Base-by-base conservation (phyloP, 2,113 vertebrate genomes). In the Phasianus colchicus region DNA sequence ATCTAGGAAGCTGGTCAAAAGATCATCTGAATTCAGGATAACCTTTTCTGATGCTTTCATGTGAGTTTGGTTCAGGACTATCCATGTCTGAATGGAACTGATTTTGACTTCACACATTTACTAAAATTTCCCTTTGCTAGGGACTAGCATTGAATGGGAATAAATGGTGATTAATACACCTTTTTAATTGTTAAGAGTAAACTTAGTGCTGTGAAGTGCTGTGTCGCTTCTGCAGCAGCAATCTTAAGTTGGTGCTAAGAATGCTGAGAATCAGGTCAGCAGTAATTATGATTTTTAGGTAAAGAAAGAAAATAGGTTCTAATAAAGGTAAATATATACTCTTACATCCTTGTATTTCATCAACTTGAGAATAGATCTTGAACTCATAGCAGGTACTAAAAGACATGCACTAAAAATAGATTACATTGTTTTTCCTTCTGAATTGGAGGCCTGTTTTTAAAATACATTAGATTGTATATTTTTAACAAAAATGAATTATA, bases 381-480 rank as follows among this genome's bases (percentile, higher is more conserved):
- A 91, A 47, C 48, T 70, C 58, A 32, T 85, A 83, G 38, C 30
- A 95, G 34, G 45, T 88, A 74, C 20, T 71, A 86, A 97, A 78
- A 95, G 29, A 60, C 73, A 92, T 11, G 18, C 32, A 29, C 77
- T 97, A 93, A 95, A 97, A 97, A 85, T 73, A 96, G 40, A 89
- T 70, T 3, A 22, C 29, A 58, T 83, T 92, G 36, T 61, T 93
- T 87, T 64, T 17, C 34, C 6, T 88, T 81, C 38, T 55, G 83
- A 85, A 71, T 50, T 83, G 43, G 57, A 85, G 6, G 21, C 9
- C 48, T 67, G 5, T 76, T 88, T 90, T 75, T 36, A n/a, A 32
- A 87, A 76, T 86, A 71, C 14, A 13, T 64, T 65, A 48, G 2
- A 36, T 65, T 47, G 11, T 36, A 48, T 67, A 61, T 74, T 85